phyloP scores from a whole-genome alignment of 2,888 invertebrate species.

The Sarcophaga carnaria region DNA sequence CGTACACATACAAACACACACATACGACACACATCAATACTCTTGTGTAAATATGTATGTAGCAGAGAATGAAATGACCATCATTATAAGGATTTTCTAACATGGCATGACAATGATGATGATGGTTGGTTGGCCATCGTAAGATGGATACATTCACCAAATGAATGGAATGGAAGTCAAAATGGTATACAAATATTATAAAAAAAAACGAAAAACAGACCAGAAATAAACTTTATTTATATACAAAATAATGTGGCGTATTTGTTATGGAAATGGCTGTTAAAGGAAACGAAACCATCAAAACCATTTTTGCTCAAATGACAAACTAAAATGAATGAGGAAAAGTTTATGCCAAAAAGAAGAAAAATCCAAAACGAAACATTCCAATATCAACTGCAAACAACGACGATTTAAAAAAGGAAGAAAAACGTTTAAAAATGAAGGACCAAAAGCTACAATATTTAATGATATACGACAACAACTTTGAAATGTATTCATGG shows the following conservation, averaged over 20 bases:
- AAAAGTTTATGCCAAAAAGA: constrained; percentile 64
- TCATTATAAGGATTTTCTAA: constrained; percentile 47
- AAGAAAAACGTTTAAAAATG: constrained; percentile 13
- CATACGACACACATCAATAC: too few species aligned
- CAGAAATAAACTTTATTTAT: not conserved
- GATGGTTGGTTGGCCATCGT: constrained; percentile 35
- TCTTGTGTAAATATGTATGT: too few species aligned
- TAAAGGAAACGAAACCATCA: constrained; percentile 54
- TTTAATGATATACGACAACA: constrained; percentile 62
- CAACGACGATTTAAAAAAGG: not conserved
- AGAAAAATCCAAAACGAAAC: not conserved
- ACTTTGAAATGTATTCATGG: constrained; percentile 58
- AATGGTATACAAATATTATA: constrained; percentile 31
- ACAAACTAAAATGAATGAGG: constrained; percentile 54
- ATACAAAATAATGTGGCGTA: too few species aligned
- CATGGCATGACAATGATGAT: constrained; percentile 28
- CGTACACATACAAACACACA: not conserved
- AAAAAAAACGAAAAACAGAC: constrained; percentile 12
- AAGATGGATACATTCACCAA: constrained; percentile 35
- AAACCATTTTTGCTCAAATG: constrained; percentile 54
- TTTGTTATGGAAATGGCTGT: not conserved
- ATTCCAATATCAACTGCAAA: not conserved
- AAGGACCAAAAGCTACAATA: constrained; percentile 43
- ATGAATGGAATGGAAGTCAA: constrained; percentile 24
- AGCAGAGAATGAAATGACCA: constrained; percentile 42